Evolutionary conservation across 2,888 invertebrate species (phyloP), one percentile per base, ranked within the genome.

Genomic region (Calephelis perditalis): DNA sequence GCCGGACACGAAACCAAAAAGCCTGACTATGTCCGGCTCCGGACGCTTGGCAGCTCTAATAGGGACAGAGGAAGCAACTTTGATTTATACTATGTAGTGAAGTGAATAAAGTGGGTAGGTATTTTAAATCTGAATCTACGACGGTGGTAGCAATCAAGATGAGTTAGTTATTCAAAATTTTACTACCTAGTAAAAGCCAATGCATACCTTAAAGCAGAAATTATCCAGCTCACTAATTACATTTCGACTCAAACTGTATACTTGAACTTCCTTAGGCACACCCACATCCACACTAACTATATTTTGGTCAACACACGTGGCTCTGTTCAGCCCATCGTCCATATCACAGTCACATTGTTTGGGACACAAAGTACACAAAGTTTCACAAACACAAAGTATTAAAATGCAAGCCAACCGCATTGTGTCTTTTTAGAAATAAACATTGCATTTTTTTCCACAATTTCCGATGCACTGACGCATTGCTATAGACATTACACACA

Each of bases 221-320:
- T 92, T 92, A 63, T 93, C 92, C 73, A 94, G 76, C 68, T 91
- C 91, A 68, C 91, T 92, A 66, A 94, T 93, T 70, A 87, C 91
- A 79, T 94, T 94, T 67, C 91, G 86, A 68, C 92, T 92, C 65
- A 94, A 79, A 76, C 92, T 92, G 65, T 94, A 90, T 55, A 93
- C 81, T 79, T 94, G 91, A 43, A 93, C 92, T 35, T 82, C 82
- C 56, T 80, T 78, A 0, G 94, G 92, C 71, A 94, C 91, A 70
- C 92, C 92, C 62, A 93, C 82, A 69, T 92, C 91, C 4, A 94
- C 81, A 68, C 82, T 87, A 65, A 93, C 87, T 70, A 94, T 87
- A 64, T 91, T 92, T 77, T 92, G 92, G 56, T 92, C 88, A 62
- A 91, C 92, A 72, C 92, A 92, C 57, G 76, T 76, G 0, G 92